Conservation (phyloP, 2,888 invertebrate genomes). For the Gortyna flavago region DNA sequence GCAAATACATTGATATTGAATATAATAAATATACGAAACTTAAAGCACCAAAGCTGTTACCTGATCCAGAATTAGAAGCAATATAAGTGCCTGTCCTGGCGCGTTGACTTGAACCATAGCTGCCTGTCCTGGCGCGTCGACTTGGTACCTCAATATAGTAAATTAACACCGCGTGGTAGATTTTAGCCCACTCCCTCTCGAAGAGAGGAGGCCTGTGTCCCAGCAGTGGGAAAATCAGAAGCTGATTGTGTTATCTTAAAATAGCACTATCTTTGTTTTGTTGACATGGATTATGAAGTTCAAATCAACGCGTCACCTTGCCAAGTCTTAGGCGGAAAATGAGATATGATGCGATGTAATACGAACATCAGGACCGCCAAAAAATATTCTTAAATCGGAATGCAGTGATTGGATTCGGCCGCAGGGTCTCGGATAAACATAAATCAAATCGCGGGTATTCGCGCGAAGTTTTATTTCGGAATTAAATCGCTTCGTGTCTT, state of each 20-base stretch:
- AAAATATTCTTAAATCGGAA: not conserved
- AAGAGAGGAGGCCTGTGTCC: not conserved
- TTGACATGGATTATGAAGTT: constrained; percentile 3
- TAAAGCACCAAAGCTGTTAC: constrained; percentile 40
- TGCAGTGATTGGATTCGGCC: not conserved
- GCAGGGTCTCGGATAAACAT: not conserved
- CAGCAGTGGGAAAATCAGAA: not conserved
- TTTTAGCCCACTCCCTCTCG: not conserved
- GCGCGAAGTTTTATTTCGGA: not conserved
- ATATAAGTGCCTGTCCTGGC: constrained; percentile 23
- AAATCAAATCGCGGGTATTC: not conserved
- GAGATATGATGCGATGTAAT: not conserved
- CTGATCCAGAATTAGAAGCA: constrained; percentile 18
- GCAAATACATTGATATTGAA: constrained; percentile 35
- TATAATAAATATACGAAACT: constrained; percentile 29
- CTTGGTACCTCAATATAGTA: constrained; percentile 12
- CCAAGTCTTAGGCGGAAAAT: not conserved
- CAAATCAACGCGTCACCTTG: constrained; percentile 20
- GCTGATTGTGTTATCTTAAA: not conserved
- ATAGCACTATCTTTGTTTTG: constrained; percentile 6
- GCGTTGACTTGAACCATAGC: constrained; percentile 37
- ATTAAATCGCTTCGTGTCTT: constrained; percentile 1
- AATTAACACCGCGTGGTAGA: not conserved
- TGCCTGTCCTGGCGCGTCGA: constrained; percentile 12
- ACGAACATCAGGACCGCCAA: not conserved